Evolutionary conservation across 2,888 invertebrate species (phyloP), one percentile per base, ranked within the genome.

Genomic region (Diplolepis rosae): DNA sequence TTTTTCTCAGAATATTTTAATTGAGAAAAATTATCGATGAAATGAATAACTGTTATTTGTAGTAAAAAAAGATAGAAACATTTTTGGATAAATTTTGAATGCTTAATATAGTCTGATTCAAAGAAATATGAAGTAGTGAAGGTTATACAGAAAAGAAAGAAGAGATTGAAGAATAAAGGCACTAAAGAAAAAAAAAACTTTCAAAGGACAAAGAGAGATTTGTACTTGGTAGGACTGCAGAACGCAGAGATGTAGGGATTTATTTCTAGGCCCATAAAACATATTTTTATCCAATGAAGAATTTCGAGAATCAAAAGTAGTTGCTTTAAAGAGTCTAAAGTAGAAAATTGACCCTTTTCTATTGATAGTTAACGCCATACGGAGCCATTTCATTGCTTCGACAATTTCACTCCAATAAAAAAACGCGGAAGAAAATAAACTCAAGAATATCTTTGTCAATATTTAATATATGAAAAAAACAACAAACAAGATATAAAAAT

Each of bases 271-370:
- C 13, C 51, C 27, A 6, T 6, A 52, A 28, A 28, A 15, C n/a
- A 28, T 28, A 7, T 4, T 24, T 7, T 52, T 24, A n/a, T 27
- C 28, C 15, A 35, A 22, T 56, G 13, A 56, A 3, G 30, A n/a
- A 28, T 11, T 15, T 15, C 30, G 15, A 15, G 30, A 54, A 28
- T 54, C 28, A 15, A 30, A 54, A 54, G 28, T 52, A 30, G 30
- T 28, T 24, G 50, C 50, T 50, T 22, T 11, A 54, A 54, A 56
- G 54, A 56, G 22, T 32, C 54, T 13, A 11, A 56, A 56, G 30
- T 56, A 30, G 32, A 56, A 35, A 56, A 56, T 56, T 56, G 22
- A 11, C 56, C 22, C 6, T 32, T 22, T 56, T 32, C 35, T 30
- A 35, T 56, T 56, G 56, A 35, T 35, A 48, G 18, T 48, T 48